Base-by-base conservation (phyloP, 2,797 vertebrate genomes). In the Enteromius viviparus region DNA sequence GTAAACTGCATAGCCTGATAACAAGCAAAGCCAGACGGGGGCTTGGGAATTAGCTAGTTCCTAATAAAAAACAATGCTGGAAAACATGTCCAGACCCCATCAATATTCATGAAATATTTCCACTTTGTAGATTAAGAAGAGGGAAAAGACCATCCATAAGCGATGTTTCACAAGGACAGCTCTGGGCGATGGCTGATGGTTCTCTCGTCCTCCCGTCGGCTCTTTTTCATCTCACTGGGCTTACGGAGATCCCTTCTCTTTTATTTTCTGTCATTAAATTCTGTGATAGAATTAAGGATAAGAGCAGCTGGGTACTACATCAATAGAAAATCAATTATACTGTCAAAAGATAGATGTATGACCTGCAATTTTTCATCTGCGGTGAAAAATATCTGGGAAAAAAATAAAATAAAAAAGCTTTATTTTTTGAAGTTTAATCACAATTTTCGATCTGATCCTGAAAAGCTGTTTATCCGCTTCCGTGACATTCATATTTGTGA, bases 321-420 rank as follows among this genome's bases (percentile, higher is more conserved):
- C 87, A 62, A 91, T 89, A 84, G 80, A 89, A 89, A 88, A 89
- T 81, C 76, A 88, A 89, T 85, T 88, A 84, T 47, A 72, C 66
- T 87, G 76, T 76, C 85, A 81, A 82, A 89, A 82, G 81, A 85
- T 84, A 89, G 83, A 87, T 75, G 82, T 45, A 84, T 75, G 55
- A 76, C 21, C 69, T 64, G 78, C 77, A 9, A 77, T 80, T 78
- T 85, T 89, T 82, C 82, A 81, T 83, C 69, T 51, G 37, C 58
- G 68, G 66, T 55, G 74, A 81, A 79, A 82, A 68, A 40, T 42
- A 53, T 82, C 47, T 69, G 12, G 42, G 42, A 42, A 45, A 69
- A 49, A 82, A 71, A 65, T 64, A 26, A 71, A 77, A 81, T 82
- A 19, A 75, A 49, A 37, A 83, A 82, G 17, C 69, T 58, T 74